Conservation (phyloP, 2,113 vertebrate species). For the Platichthys stellatus region DNA sequence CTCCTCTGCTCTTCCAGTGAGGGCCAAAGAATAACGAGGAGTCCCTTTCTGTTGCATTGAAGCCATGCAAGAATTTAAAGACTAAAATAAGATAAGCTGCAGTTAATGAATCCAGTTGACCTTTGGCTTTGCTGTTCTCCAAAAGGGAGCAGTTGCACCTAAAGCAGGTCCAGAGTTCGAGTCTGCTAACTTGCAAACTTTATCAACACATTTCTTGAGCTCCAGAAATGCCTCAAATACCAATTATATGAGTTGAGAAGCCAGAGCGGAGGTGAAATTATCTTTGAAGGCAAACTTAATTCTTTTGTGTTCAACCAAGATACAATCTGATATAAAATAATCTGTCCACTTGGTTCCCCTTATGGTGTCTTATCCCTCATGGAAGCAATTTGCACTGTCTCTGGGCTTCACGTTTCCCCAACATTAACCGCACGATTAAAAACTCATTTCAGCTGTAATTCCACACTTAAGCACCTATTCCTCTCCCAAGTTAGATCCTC, state of each 20-base stretch:
- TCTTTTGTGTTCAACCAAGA: conserved; percentile 54
- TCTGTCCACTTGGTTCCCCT: conserved; percentile 55
- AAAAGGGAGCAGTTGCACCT: conserved; percentile 22
- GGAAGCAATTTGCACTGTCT: conserved; percentile 75
- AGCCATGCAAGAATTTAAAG: conserved; percentile 30
- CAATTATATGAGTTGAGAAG: conserved; percentile 14
- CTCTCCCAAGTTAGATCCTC: conserved; percentile 68
- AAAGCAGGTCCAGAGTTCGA: conserved; percentile 23
- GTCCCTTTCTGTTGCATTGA: conserved; percentile 34
- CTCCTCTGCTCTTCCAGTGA: conserved; percentile 36
- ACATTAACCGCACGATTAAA: conserved; percentile 83
- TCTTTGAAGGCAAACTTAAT: conserved; percentile 38
- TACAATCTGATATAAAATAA: conserved; percentile 60
- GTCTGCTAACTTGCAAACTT: conserved; percentile 32
- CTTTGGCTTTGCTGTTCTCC: conserved; percentile 43
- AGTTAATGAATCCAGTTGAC: conserved; percentile 57
- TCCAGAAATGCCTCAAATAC: conserved; percentile 7
- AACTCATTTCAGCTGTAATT: conserved; percentile 80
- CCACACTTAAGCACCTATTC: conserved; percentile 81
- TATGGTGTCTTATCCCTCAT: conserved; percentile 60
- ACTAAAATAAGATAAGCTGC: conserved; percentile 49
- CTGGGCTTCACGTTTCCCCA: conserved; percentile 75
- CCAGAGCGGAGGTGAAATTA: conserved; percentile 40
- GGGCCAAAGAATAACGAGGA: conserved; percentile 31
- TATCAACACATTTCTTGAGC: conserved; percentile 1